These are phyloP conservation scores for Fundulus diaphanus DNA, from an alignment of 2,797 vertebrate genomes.

Conservation along the genomic window DNA sequence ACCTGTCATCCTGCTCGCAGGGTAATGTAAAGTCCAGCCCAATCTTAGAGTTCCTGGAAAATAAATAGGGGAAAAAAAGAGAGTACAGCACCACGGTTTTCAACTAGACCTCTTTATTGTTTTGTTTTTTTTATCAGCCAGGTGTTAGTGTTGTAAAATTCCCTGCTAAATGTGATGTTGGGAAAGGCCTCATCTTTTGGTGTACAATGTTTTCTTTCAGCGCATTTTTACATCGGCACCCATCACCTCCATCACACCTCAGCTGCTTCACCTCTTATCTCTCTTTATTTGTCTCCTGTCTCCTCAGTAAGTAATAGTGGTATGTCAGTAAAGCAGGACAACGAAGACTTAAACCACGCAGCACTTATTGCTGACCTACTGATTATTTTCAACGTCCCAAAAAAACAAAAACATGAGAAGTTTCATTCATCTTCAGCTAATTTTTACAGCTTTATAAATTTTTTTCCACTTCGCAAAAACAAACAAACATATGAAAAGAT, in stretches of 20 bases:
- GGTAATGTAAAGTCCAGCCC: background rate
- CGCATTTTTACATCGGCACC: constrained; percentile 33
- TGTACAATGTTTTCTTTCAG: constrained; percentile 9
- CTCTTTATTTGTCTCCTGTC: constrained; percentile 7
- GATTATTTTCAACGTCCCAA: background rate
- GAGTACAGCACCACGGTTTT: constrained; percentile 11
- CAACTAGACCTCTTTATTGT: constrained; percentile 55
- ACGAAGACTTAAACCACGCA: background rate
- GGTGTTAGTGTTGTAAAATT: constrained; percentile 58
- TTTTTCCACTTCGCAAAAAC: background rate
- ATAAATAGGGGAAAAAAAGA: constrained; percentile 13
- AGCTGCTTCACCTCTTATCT: constrained; percentile 14
- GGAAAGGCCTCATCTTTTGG: constrained; percentile 54
- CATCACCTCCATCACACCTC: constrained; percentile 8
- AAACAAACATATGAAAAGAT: background rate
- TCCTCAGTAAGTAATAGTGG: constrained; percentile 19
- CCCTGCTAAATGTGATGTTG: constrained; percentile 44
- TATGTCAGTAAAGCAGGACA: background rate
- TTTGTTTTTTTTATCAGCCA: constrained; percentile 38
- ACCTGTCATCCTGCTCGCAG: background rate
- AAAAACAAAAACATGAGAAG: background rate
- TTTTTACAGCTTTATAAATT: background rate
- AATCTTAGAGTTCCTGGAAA: background rate
- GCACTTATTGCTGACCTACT: background rate
- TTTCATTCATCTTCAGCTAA: background rate